A percentile compares a stretch with the other conserved stretches of the same genome.
These are phyloP conservation scores for Drosophila takahashii DNA, from an alignment of 1,140 invertebrate species.

Conservation along the genomic window DNA sequence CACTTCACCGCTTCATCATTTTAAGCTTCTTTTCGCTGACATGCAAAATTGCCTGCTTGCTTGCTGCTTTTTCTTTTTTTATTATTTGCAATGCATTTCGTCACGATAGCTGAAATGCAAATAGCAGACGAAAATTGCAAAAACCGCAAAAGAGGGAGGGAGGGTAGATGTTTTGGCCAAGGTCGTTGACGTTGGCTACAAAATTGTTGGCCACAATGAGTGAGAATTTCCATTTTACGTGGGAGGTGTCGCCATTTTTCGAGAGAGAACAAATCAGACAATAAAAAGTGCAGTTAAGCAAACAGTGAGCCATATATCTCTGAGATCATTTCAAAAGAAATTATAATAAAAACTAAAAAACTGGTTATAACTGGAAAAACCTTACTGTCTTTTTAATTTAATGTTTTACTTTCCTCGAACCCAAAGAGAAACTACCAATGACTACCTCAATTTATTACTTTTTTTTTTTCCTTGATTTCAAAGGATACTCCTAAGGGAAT, in stretches of 20 bases:
- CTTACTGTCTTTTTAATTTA: too few species aligned
- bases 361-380: not conserved
- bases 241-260: constrained; percentile 9
- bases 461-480: constrained; percentile 1
- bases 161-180: constrained; percentile 9
- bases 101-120: constrained; percentile 65
- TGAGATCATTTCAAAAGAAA: not conserved
- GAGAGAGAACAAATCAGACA: constrained; percentile 3
- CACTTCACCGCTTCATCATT: constrained; percentile 4
- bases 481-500: not conserved
- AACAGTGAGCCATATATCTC: not conserved
- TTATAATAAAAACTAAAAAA: not conserved
- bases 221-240: constrained; percentile 11
- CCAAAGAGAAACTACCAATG: not conserved
- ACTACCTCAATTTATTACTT: constrained; percentile 17
- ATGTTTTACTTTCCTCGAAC: not conserved
- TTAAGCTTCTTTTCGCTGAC: constrained; percentile 13
- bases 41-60: constrained; percentile 25
- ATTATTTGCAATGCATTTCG: constrained; percentile 44
- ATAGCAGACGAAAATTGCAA: constrained; percentile 42
- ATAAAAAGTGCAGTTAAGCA: constrained; percentile 8
- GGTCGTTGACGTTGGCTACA: constrained; percentile 44
- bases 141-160: constrained; percentile 14
- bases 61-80: not conserved
- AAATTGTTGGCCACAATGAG: constrained; percentile 10